A percentile compares a stretch with the other conserved stretches of the same genome.
phyloP scores from a whole-genome alignment of 2,113 vertebrate species.

The Charadrius vociferus region DNA sequence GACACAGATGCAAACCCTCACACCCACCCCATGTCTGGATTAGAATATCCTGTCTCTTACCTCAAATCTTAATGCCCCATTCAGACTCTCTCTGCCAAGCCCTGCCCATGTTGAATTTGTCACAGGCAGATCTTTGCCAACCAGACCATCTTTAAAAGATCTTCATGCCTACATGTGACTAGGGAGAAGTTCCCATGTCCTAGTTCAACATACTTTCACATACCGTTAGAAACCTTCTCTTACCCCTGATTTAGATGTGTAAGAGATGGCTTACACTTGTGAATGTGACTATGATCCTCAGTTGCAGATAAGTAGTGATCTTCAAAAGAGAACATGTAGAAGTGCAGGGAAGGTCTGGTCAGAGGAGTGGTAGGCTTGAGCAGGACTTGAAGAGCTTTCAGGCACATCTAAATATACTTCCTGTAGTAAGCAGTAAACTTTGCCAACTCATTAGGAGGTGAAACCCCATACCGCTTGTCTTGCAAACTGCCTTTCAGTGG shows the following conservation, averaged over 20 bases:
- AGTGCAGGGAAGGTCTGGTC: background rate
- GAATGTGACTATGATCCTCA: background rate
- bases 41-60: background rate
- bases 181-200: background rate
- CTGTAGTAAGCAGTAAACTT: background rate
- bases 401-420: background rate
- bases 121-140: background rate
- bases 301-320: background rate
- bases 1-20: background rate
- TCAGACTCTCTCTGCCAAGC: background rate
- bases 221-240: background rate
- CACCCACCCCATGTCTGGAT: background rate
- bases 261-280: background rate
- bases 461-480: background rate
- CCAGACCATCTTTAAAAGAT: background rate
- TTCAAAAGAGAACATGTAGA: background rate
- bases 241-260: background rate
- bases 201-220: background rate
- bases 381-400: background rate
- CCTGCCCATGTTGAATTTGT: background rate
- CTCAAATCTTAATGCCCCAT: background rate
- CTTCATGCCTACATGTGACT: background rate
- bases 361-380: background rate
- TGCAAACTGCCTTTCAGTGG: background rate
- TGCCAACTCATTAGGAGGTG: background rate